Base-by-base conservation (phyloP, 2,888 invertebrate genomes). In the Taphrorychus bicolor region DNA sequence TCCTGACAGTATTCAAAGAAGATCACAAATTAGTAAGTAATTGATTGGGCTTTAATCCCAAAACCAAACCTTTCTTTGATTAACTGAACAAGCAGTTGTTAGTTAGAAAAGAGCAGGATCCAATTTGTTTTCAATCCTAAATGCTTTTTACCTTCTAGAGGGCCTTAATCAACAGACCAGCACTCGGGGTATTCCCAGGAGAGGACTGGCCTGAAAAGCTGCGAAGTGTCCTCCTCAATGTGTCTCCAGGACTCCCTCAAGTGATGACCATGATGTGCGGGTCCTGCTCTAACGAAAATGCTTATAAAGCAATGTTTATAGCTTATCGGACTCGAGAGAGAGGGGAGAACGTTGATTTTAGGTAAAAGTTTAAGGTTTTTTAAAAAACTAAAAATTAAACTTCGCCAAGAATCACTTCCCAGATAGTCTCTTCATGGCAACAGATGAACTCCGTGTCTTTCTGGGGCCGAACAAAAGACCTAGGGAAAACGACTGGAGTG, bases 181-280 rank as follows among this genome's bases (percentile, higher is more conserved):
- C 98, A 1, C 85, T 98, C 9, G 97, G 97, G 4, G 93, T 95
- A 0, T 97, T 94, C 79, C 99, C 99, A 0, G 91, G 92, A 5
- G 85, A 85, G 49, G 94, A 97, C 77, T 98, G 96, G 94, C 92
- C 93, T 0, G 82, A 87, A 1, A 90, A 90, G 80, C 81, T 98
- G 52, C 87, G 86, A 71, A 85, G 86, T 69, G 88, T 94, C 24
- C 84, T 98, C 16, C 81, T 78, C 2, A 73, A 75, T 2, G 74
- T 76, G 7, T 77, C 79, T 0, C 98, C 98, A 23, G 95, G 94
- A 2, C 81, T 97, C 54, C 84, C 85, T 2, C 87, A 91, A 75
- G 87, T 97, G 2, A 92, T 93, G 56, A 98, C 98, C 0, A 98
- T 99, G 97, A 95, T 97, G 90, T 97, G 97, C 78, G 97, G 97